Base-by-base conservation (phyloP, 2,888 invertebrate species). In the Furcula furcula region DNA sequence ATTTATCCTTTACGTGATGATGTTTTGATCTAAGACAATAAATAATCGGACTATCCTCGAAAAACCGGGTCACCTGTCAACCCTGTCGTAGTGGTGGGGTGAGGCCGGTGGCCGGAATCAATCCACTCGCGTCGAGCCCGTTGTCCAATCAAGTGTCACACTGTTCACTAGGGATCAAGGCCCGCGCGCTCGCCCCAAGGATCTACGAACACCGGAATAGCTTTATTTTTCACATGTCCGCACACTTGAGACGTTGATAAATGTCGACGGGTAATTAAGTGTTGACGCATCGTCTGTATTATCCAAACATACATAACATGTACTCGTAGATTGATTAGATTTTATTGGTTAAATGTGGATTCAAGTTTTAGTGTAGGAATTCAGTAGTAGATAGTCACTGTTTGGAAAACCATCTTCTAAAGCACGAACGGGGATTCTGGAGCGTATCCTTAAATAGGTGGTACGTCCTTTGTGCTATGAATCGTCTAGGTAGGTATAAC, bases 91-190 rank as follows among this genome's bases (percentile, higher is more conserved):
- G 69, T 68, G 31, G 18, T 29, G 26, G 43, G 36, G 35, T 31
- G 41, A 45, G 52, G 46, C 44, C 36, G 52, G 55, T 55, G 64
- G 63, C 55, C 53, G 65, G 76, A 82, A 83, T 85, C 86, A 86
- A 86, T 86, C 84, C 81, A 79, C 84, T 83, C 78, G 70, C 76
- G 81, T 76, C 79, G 74, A 63, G 57, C 67, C 76, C 75, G 82
- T 69, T 82, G 81, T 83, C 84, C 84, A 86, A 86, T 86, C 86
- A 85, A 78, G 76, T 77, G 84, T 76, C 83, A 76, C 76, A 65
- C 70, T 75, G 80, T 77, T 78, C 83, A 65, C 80, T 68, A 47
- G 84, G 86, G 85, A 82, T 81, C 75, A 72, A 46, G 62, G 63
- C 42, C 40, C 46, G 46, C 45, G 55, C 54, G 57, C 45, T 48